A percentile compares a stretch with the other conserved stretches of the same genome.
These are phyloP conservation scores for Caenorhabditis sp. DNA, from an alignment of 2,888 invertebrate genomes.

Conservation along the genomic window DNA sequence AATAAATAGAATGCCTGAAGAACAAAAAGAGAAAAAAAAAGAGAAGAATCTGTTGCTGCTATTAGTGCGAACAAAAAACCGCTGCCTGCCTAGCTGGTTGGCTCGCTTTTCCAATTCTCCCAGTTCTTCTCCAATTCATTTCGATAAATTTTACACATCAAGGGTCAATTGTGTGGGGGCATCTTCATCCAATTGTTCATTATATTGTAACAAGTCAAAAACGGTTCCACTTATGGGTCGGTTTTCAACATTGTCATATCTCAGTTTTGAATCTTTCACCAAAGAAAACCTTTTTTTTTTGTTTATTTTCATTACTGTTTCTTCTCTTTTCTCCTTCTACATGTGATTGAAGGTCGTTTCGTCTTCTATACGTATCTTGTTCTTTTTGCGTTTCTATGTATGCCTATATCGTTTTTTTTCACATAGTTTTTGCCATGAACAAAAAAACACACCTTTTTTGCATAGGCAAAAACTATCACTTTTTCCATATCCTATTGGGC, in stretches of 20 bases:
- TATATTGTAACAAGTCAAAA: not conserved
- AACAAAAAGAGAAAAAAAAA: not conserved
- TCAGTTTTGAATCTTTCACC: slow-evolving; percentile 8
- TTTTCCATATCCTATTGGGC: too few species aligned
- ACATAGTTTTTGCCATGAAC: not conserved
- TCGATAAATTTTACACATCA: not conserved
- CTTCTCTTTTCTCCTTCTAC: slow-evolving; percentile 11
- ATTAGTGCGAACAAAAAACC: slow-evolving; percentile 1
- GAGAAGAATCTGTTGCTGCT: not conserved
- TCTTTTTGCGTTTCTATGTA: slow-evolving; percentile 1
- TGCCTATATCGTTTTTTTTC: slow-evolving; percentile 11
- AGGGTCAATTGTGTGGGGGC: not conserved
- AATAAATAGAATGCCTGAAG: not conserved
- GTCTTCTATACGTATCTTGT: not conserved
- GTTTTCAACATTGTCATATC: slow-evolving; percentile 1
- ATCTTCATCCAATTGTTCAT: not conserved
- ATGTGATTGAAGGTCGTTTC: slow-evolving; percentile 21
- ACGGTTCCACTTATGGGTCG: not conserved
- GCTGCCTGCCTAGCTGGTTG: too few species aligned
- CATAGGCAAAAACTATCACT: not conserved
- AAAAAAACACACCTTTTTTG: not conserved
- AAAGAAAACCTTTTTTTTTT: slow-evolving; percentile 3
- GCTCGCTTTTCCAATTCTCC: too few species aligned
- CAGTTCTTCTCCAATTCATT: not conserved
- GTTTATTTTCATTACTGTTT: slow-evolving; percentile 27